Percentiles rank a stretch among this genome's conserved stretches.
Conservation (phyloP, 2,113 vertebrate species). For the Meles meles region DNA sequence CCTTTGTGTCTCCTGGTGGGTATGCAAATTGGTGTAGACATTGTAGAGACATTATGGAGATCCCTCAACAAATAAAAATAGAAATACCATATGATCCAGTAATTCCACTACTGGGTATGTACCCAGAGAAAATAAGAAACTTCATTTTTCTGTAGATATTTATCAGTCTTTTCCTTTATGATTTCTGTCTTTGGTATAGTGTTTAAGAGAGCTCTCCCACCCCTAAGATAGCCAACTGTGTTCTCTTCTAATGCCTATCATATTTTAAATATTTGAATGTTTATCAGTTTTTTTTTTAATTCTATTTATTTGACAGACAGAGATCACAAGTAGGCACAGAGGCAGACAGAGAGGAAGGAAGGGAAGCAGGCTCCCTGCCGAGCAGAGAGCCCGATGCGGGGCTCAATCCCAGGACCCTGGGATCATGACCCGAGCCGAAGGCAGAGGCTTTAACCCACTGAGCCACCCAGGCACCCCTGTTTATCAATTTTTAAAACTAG, state of each 20-base stretch:
- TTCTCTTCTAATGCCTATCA: background rate
- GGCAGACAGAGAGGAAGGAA: too few species aligned
- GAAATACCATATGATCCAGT: background rate
- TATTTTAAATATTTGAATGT: conserved; percentile 36
- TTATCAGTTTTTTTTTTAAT: background rate
- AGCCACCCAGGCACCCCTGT: too few species aligned
- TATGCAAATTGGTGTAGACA: background rate
- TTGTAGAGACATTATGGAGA: background rate
- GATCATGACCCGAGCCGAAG: too few species aligned
- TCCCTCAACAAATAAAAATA: background rate
- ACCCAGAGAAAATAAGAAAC: background rate
- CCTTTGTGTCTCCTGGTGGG: background rate
- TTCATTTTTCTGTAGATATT: background rate
- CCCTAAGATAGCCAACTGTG: background rate
- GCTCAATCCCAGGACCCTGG: too few species aligned
- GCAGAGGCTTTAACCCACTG: too few species aligned
- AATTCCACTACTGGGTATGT: background rate
- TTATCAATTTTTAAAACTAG: background rate
- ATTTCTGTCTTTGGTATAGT: background rate
- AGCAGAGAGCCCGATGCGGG: too few species aligned
- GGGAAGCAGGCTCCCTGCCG: too few species aligned
- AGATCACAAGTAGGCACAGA: too few species aligned
- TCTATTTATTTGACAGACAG: too few species aligned
- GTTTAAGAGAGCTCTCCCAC: background rate
- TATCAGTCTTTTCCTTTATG: background rate